A percentile compares a stretch with the other conserved stretches of the same genome.
Evolutionary conservation across 2,113 vertebrate genomes (phyloP).

Genomic region (Hyla sarda): DNA sequence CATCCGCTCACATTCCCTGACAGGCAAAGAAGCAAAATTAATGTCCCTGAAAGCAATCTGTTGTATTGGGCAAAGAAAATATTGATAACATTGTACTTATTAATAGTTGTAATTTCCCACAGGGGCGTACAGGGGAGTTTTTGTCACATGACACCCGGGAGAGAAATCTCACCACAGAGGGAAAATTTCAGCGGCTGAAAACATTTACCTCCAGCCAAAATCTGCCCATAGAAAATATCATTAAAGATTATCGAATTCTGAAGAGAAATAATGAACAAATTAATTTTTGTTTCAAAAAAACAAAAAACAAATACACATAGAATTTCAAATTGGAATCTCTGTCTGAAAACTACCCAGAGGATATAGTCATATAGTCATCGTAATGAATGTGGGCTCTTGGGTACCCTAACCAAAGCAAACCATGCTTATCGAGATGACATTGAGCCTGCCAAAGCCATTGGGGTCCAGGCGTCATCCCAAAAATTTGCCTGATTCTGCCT

Average conservation of each 20-base stretch:
- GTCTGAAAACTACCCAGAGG: too few relatives aligned
- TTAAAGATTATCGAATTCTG: neutral
- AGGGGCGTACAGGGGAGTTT: slow-evolving; percentile 33
- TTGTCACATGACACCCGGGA: slow-evolving; percentile 31
- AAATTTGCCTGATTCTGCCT: too few relatives aligned
- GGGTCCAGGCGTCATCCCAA: too few relatives aligned
- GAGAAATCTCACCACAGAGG: neutral
- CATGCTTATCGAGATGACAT: too few relatives aligned
- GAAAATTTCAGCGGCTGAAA: neutral
- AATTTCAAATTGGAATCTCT: neutral
- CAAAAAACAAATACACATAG: neutral
- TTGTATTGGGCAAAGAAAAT: slow-evolving; percentile 59
- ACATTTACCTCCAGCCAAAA: neutral
- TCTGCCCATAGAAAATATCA: neutral
- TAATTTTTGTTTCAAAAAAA: neutral
- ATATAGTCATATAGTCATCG: too few relatives aligned
- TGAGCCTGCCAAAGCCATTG: too few relatives aligned
- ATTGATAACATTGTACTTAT: slow-evolving; percentile 63
- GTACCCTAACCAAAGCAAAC: too few relatives aligned
- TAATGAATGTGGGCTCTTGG: too few relatives aligned
- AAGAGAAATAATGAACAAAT: neutral
- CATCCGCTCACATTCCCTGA: slow-evolving; percentile 57
- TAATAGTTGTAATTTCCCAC: slow-evolving; percentile 60
- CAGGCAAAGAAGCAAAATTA: slow-evolving; percentile 56
- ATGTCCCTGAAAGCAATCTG: slow-evolving; percentile 59